Evolutionary conservation across 2,888 invertebrate species (phyloP), one percentile per base, ranked within the genome.

Genomic region (Tyria jacobaeae): DNA sequence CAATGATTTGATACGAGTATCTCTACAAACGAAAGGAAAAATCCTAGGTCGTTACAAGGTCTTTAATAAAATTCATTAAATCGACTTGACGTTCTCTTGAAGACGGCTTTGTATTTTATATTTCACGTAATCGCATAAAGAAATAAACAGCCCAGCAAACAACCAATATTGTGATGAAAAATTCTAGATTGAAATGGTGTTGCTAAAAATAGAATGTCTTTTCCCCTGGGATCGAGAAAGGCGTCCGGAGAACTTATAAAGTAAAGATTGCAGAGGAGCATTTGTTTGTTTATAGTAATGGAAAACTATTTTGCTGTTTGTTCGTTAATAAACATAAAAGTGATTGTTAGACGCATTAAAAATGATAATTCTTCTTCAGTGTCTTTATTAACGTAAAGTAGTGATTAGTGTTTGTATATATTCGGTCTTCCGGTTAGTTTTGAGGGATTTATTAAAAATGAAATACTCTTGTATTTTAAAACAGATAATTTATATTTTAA

Each of bases 171-270:
- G 14, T 21, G 17, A 51, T 34, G 51, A 34, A 51, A 51, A 51
- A 21, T 34, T 21, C 34, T 51, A 51, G 51, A 35, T 49, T 49
- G 49, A 49, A 49, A 27, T 49, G 51, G 34, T 35, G 14, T 35
- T 17, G 34, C 17, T 34, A 34, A 35, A n/a, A 35, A 34, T 51
- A 21, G 14, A 21, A 7, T 12, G 44, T 34, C 14, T 14, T 21
- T 51, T 34, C 51, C 21, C 14, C 15, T 35, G 51, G 21, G 34
- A 21, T 51, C 21, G 34, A 34, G 21, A 51, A 35, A 21, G 14
- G 34, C 51, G 21, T 51, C 7, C 34, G 21, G 14, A 15, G 14
- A 51, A 35, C 51, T 51, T 51, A n/a, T 51, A 34, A 51, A 51
- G 34, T 51, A 15, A 5, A 50, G 34, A 34, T 12, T 21, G 21